Base-by-base conservation (phyloP, 2,797 vertebrate genomes). In the Nothura maculosa region DNA sequence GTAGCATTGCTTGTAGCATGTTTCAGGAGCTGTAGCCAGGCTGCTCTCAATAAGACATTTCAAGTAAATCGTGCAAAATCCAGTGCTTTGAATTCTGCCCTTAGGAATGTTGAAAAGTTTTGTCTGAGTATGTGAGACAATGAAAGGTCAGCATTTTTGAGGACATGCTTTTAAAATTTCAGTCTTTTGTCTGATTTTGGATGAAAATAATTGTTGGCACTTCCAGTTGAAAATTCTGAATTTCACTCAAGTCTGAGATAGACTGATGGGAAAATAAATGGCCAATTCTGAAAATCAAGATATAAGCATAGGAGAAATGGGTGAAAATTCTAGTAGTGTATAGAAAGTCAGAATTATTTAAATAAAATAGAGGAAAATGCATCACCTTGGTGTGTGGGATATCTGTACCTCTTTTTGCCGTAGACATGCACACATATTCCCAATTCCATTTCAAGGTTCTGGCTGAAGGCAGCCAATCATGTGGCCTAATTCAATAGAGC, bases 281-380 rank as follows among this genome's bases (percentile, higher is more conserved):
- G 1, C 43, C 69, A 42, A 47, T 84, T 69, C 42, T 66, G 52
- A 89, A 73, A 94, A 78, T 89, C 58, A 87, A 90, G 84, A 83
- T 75, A 72, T 0, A 47, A 79, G 36, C 70, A 83, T 87, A 75
- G 90, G 81, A 94, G 91, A 95, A 72, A 79, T 67, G 47, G 38
- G 78, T 78, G 47, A 94, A 94, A 78, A 82, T 89, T 85, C 77
- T 75, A 27, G 47, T 57, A 72, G 55, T 74, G 43, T 90, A 21
- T 0, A 2, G 72, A 84, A 90, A 92, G 64, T 64, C 76, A 78
- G 68, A 78, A 62, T 43, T 58, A 75, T 85, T 92, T 90, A 45
- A 90, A 94, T 94, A 90, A 81, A 79, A 32, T 40, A 36, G 54
- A 68, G 67, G 68, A 88, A 94, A 94, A 80, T 58, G 24, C 54